phyloP scores from a whole-genome alignment of 1,140 invertebrate species.

The Brachionus plicatilis region DNA sequence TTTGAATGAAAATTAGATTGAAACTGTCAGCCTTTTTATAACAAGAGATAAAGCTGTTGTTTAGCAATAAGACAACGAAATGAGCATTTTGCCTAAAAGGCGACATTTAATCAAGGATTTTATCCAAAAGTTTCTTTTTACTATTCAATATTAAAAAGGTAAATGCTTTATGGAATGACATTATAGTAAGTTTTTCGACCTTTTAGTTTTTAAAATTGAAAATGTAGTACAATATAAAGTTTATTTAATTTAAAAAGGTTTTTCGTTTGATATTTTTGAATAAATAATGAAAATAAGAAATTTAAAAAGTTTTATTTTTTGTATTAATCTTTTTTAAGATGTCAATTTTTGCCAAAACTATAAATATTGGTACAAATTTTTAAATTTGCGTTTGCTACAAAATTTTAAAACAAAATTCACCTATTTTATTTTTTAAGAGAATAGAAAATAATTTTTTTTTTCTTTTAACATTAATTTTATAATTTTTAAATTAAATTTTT shows the following conservation, averaged over 20 bases:
- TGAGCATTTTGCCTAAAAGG: background rate
- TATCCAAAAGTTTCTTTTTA: background rate
- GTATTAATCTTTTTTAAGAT: background rate
- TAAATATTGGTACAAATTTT: too few relatives aligned
- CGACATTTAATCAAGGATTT: constrained; percentile 28
- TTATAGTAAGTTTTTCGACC: background rate
- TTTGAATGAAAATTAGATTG: background rate
- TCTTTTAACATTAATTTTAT: too few relatives aligned
- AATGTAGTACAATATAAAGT: background rate
- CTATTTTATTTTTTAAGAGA: too few relatives aligned
- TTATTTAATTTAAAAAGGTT: background rate
- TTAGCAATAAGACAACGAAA: background rate
- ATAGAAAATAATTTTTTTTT: too few relatives aligned
- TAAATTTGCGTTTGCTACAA: background rate
- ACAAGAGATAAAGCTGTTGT: background rate
- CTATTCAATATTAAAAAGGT: background rate
- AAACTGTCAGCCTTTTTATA: background rate
- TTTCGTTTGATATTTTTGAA: background rate
- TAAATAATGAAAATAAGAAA: background rate
- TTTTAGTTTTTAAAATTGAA: background rate
- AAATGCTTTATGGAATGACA: constrained; percentile 8
- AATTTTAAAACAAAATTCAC: too few relatives aligned
- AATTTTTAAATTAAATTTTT: too few relatives aligned
- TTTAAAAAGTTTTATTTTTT: background rate
- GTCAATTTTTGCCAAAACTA: background rate